Percentiles rank a stretch among this genome's conserved stretches.
Evolutionary conservation across 2,888 invertebrate genomes (phyloP).

Genomic region (Mesoligia furuncula): DNA sequence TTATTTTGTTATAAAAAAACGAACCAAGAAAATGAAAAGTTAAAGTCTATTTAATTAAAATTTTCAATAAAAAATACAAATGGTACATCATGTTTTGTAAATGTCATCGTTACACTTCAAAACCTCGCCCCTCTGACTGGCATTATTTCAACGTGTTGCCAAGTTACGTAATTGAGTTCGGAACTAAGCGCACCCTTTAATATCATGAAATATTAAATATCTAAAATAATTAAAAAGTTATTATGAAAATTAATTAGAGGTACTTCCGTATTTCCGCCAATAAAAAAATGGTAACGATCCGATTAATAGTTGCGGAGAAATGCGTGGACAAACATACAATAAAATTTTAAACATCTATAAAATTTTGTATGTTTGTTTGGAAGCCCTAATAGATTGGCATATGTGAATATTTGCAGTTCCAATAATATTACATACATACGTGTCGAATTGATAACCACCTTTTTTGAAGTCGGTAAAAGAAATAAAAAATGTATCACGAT

Average conservation of each 20-base stretch:
- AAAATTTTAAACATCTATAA: no score
- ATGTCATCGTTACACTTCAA: slow-evolving; percentile 64
- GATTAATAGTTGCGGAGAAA: no score
- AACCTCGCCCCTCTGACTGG: slow-evolving; percentile 65
- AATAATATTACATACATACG: no score
- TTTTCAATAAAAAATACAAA: slow-evolving; percentile 30
- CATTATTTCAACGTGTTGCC: slow-evolving; percentile 68
- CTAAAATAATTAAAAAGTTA: slow-evolving; percentile 34
- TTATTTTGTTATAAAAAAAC: neutral
- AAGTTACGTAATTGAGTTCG: slow-evolving; percentile 64
- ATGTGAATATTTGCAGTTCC: no score
- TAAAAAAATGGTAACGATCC: no score
- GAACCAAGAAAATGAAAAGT: neutral
- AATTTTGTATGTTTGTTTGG: no score
- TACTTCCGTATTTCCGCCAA: neutral
- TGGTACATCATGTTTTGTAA: slow-evolving; percentile 57
- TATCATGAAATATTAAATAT: slow-evolving; percentile 52
- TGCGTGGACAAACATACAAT: no score
- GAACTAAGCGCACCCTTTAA: slow-evolving; percentile 63
- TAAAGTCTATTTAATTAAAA: slow-evolving; percentile 10
- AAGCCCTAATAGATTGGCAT: no score
- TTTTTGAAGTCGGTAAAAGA: neutral
- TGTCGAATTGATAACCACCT: no score
- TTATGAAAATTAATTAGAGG: slow-evolving; percentile 10
- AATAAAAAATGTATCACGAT: slow-evolving; percentile 5